A percentile compares a stretch with the other conserved stretches of the same genome.
Evolutionary conservation across 1,140 invertebrate genomes (phyloP).

Genomic region (Lordiphosa collinella): DNA sequence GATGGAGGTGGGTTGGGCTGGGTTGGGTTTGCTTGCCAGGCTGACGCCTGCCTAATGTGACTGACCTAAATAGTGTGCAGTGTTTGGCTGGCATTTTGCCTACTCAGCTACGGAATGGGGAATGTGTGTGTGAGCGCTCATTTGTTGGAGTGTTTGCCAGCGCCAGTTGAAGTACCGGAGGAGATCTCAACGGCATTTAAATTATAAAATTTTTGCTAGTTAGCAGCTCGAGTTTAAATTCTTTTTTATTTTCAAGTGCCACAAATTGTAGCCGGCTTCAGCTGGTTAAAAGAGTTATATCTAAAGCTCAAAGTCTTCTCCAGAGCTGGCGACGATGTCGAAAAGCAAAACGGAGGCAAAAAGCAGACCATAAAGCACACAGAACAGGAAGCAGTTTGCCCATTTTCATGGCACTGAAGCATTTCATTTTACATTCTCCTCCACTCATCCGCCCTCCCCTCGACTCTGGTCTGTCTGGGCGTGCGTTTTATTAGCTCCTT

Average conservation of each 20-base stretch:
- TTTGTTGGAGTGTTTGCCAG: slow-evolving; percentile 58
- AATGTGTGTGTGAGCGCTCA: slow-evolving; percentile 33
- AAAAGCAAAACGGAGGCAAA: slow-evolving; percentile 3
- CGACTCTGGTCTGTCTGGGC: slow-evolving; percentile 30
- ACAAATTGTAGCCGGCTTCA: slow-evolving; percentile 41
- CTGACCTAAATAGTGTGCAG: slow-evolving; percentile 69
- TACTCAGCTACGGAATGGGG: slow-evolving; percentile 16
- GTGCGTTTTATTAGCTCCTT: slow-evolving; percentile 76
- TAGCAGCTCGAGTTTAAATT: slow-evolving; percentile 69
- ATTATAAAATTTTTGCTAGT: slow-evolving; percentile 70
- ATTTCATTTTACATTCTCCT: slow-evolving; percentile 61
- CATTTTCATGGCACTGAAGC: slow-evolving; percentile 71
- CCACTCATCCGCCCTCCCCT: background rate
- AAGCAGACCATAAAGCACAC: slow-evolving; percentile 38
- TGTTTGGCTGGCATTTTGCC: slow-evolving; percentile 51
- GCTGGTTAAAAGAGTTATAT: slow-evolving; percentile 22
- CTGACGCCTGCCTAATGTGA: slow-evolving; percentile 69
- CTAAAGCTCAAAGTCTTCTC: background rate
- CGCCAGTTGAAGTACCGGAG: slow-evolving; percentile 45
- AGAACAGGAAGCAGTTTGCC: slow-evolving; percentile 72
- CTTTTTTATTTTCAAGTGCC: slow-evolving; percentile 10
- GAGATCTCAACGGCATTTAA: slow-evolving; percentile 52
- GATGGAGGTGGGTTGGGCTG: background rate
- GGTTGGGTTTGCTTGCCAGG: slow-evolving; percentile 30
- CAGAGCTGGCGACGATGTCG: background rate